A percentile compares a stretch with the other conserved stretches of the same genome.
Conservation (phyloP, 1,140 invertebrate genomes). For the Drosophila burlai region DNA sequence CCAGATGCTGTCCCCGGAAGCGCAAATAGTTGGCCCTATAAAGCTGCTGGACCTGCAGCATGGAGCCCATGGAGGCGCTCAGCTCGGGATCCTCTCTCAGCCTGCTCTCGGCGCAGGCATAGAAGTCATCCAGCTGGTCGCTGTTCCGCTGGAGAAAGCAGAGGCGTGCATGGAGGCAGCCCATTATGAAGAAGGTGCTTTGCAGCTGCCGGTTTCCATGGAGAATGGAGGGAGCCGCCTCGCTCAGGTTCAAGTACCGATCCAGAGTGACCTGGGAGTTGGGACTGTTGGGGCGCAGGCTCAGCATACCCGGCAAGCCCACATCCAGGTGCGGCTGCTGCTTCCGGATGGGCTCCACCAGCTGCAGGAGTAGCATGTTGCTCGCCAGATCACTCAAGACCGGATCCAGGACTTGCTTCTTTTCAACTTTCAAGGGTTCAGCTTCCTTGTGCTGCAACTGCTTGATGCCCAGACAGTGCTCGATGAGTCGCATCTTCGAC, state of each 20-base stretch:
- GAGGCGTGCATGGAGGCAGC: conserved; percentile 69
- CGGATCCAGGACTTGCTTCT: not conserved
- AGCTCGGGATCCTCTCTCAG: conserved; percentile 22
- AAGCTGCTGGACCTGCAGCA: conserved; percentile 53
- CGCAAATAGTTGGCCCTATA: conserved; percentile 58
- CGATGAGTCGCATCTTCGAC: conserved; percentile 61
- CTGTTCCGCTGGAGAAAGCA: conserved; percentile 58
- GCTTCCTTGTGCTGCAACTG: conserved; percentile 15
- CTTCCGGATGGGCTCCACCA: conserved; percentile 68
- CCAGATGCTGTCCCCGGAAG: conserved; percentile 9
- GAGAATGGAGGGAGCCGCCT: not conserved
- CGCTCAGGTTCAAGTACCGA: conserved; percentile 29
- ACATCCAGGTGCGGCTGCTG: conserved; percentile 33
- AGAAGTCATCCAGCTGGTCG: conserved; percentile 68
- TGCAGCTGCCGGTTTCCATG: conserved; percentile 43
- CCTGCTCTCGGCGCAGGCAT: conserved; percentile 50
- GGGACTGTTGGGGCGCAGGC: not conserved
- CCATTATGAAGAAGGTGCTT: conserved; percentile 58
- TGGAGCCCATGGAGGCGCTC: conserved; percentile 9
- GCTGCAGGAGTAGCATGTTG: conserved; percentile 48
- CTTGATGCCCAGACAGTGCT: conserved; percentile 60
- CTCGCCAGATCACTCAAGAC: conserved; percentile 31
- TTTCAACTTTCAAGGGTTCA: not conserved
- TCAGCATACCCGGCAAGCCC: conserved; percentile 13
- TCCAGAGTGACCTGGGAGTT: conserved; percentile 9